Conservation (phyloP, 2,888 invertebrate genomes). For the Pollenia labialis region DNA sequence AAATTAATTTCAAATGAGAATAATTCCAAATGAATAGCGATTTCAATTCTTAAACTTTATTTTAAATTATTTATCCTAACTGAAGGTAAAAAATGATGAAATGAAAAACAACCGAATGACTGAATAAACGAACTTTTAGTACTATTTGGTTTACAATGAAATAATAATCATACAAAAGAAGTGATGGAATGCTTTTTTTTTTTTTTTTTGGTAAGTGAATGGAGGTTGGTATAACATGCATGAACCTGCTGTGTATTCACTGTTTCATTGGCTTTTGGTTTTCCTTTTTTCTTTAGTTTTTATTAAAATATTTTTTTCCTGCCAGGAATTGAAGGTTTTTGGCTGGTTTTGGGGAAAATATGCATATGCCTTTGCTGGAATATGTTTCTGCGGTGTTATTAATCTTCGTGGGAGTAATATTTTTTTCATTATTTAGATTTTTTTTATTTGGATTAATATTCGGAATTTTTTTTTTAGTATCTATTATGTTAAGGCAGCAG, state of each 20-base stretch:
- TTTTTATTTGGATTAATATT: conserved; percentile 59
- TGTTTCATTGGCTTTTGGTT: conserved; percentile 34
- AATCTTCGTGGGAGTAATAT: conserved; percentile 82
- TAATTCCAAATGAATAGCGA: neutral
- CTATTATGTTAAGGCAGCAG: neutral
- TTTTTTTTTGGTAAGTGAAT: neutral
- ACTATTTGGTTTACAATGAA: conserved; percentile 47
- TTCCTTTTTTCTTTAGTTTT: conserved; percentile 20
- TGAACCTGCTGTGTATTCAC: conserved; percentile 9
- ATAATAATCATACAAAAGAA: conserved; percentile 55
- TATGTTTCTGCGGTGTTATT: conserved; percentile 76
- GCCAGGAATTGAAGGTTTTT: conserved; percentile 20
- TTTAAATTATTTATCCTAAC: conserved; percentile 43
- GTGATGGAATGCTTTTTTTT: conserved; percentile 45
- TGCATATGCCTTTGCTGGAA: conserved; percentile 4
- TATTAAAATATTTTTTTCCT: conserved; percentile 12
- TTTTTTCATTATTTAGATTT: conserved; percentile 67
- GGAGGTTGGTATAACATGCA: conserved; percentile 4
- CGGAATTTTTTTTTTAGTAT: conserved; percentile 35
- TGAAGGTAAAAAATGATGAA: conserved; percentile 38
- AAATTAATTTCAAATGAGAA: conserved; percentile 19
- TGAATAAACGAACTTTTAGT: conserved; percentile 35
- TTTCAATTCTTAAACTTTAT: neutral
- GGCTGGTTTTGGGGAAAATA: neutral
- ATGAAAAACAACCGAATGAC: conserved; percentile 8